Evolutionary conservation across 1,140 invertebrate genomes (phyloP), one percentile per base, ranked within the genome.

Genomic region (Limonius californicus): DNA sequence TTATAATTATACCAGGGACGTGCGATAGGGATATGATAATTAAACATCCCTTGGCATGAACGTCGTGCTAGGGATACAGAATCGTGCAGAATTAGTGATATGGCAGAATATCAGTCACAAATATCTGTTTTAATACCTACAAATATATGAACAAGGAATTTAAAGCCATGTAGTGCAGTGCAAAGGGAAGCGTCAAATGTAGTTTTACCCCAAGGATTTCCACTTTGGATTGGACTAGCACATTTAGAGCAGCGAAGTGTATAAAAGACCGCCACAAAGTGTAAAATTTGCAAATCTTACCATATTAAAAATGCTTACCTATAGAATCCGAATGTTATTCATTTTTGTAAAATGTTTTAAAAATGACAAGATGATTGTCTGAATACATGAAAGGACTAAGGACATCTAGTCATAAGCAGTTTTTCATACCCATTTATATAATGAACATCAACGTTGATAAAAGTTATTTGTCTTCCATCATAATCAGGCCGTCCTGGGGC

Each of bases 391-490:
- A 57, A 47, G 42, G 35, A 45, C 35, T 50, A 50, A 50, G n/a
- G 16, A 61, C 54, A 47, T 56, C n/a, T 54, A 61, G 32, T 61
- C 60, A 61, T 61, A 61, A 61, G 60, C 43, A 50, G 12, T 19
- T 18, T 18, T 50, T 21, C n/a, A 50, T 50, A 11, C 16, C 16
- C 35, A 39, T 39, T 39, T 39, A 39, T 39, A 39, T 39, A 39
- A 9, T 39, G 8, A 39, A 39, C n/a, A 39, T 39, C n/a, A 12
- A 39, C 35, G n/a, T 39, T 39, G 2, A 39, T 39, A 27, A 27
- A n/a, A 39, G 2, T 39, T 39, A 39, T 39, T 39, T 39, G 35
- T 39, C 35, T 39, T 39, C n/a, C 35, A 39, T 39, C 16, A 45
- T 45, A 45, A 45, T 45, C 42, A 12, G 12, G 42, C 42, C 42